A percentile compares a stretch with the other conserved stretches of the same genome.
These are phyloP conservation scores for Augochlora pura DNA, from an alignment of 1,140 invertebrate species.

Conservation along the genomic window DNA sequence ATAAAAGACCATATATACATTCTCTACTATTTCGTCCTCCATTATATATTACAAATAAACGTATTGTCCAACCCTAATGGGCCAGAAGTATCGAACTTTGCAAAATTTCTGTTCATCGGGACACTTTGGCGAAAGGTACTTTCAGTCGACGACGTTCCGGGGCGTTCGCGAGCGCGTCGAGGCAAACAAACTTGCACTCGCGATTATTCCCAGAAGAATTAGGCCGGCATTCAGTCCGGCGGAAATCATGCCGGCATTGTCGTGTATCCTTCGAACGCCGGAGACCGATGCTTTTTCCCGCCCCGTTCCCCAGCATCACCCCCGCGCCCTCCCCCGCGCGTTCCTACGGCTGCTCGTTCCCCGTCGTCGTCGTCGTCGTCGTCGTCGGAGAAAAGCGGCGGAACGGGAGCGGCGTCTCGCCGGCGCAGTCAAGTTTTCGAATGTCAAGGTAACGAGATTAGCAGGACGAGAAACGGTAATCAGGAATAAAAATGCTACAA, in stretches of 20 bases:
- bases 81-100: too few relatives aligned
- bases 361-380: slow-evolving; percentile 12
- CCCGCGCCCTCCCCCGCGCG: not conserved
- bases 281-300: slow-evolving; percentile 1
- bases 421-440: slow-evolving; percentile 60
- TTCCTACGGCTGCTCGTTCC: not conserved
- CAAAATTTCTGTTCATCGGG: too few relatives aligned
- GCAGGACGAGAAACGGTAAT: slow-evolving; percentile 71
- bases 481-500: slow-evolving; percentile 75
- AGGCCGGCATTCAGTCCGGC: slow-evolving; percentile 57
- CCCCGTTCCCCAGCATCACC: too few relatives aligned
- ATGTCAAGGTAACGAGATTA: slow-evolving; percentile 64
- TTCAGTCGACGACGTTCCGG: too few relatives aligned
- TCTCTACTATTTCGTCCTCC: too few relatives aligned
- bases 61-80: too few relatives aligned
- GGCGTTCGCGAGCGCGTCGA: not conserved
- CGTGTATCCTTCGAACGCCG: slow-evolving; percentile 39
- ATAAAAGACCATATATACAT: too few relatives aligned
- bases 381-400: slow-evolving; percentile 4
- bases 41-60: too few relatives aligned
- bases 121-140: too few relatives aligned
- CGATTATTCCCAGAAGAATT: slow-evolving; percentile 65
- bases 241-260: slow-evolving; percentile 64
- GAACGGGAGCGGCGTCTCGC: not conserved
- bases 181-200: slow-evolving; percentile 51